Percentiles rank a stretch among this genome's conserved stretches.
phyloP scores from a whole-genome alignment of 53 echinoderm and acorn worm genomes.

The Antedon mediterranea region DNA sequence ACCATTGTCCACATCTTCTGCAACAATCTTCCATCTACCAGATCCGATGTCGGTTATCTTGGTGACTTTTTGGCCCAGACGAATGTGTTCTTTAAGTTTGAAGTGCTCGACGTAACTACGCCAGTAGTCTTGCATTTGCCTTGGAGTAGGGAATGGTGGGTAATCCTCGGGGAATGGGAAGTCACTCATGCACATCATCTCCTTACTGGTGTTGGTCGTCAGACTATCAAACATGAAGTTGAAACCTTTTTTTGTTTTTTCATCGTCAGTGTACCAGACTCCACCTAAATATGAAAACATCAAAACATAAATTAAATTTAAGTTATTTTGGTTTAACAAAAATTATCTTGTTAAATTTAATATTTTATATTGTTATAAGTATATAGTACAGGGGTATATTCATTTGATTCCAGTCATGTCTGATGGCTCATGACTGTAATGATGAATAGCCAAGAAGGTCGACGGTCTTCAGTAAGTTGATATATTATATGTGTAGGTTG shows the following conservation, averaged over 20 bases:
- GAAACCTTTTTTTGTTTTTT: not conserved
- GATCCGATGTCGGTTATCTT: slow-evolving; percentile 36
- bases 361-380: no score
- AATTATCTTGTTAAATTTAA: no score
- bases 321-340: no score
- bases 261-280: not conserved
- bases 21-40: not conserved
- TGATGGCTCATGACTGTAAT: no score
- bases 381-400: no score
- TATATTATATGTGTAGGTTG: no score
- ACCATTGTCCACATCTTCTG: not conserved
- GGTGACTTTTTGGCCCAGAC: slow-evolving; percentile 41
- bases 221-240: not conserved
- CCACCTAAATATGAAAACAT: no score
- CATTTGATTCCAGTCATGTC: no score
- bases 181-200: slow-evolving; percentile 77
- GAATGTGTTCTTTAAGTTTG: slow-evolving; percentile 44
- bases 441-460: no score
- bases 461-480: no score
- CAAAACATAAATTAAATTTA: no score
- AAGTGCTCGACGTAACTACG: slow-evolving; percentile 50
- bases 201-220: slow-evolving; percentile 68
- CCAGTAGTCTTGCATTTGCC: slow-evolving; percentile 31
- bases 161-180: slow-evolving; percentile 53
- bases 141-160: slow-evolving; percentile 35